A percentile compares a stretch with the other conserved stretches of the same genome.
Conservation (phyloP, 2,113 vertebrate species). For the Heteronetta atricapilla region DNA sequence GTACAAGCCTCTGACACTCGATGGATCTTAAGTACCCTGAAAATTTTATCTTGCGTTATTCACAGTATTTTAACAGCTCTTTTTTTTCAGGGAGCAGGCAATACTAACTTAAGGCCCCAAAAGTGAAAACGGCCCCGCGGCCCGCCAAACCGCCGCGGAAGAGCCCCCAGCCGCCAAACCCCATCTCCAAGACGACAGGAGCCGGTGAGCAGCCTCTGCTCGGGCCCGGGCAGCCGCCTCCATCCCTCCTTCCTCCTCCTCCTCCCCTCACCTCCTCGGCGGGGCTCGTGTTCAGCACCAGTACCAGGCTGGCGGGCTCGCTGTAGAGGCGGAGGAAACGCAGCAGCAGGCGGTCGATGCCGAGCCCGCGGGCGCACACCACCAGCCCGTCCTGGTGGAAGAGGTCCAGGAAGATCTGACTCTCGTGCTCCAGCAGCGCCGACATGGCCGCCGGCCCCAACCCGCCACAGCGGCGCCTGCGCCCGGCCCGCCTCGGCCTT, state of each 20-base stretch:
- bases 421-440: slow-evolving; percentile 87
- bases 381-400: slow-evolving; percentile 88
- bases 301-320: slow-evolving; percentile 87
- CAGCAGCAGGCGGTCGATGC: slow-evolving; percentile 89
- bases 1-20: neutral
- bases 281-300: slow-evolving; percentile 85
- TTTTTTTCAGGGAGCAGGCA: too few species aligned
- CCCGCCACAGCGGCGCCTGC: neutral
- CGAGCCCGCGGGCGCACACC: slow-evolving; percentile 89
- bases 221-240: too few species aligned
- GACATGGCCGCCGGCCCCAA: slow-evolving; percentile 67
- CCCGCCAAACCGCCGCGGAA: too few species aligned
- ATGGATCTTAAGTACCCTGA: neutral
- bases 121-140: too few species aligned
- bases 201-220: too few species aligned
- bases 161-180: too few species aligned
- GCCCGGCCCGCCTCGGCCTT: neutral
- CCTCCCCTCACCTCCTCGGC: slow-evolving; percentile 86
- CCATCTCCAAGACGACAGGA: too few species aligned
- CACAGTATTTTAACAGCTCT: neutral
- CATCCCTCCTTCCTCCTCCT: too few species aligned
- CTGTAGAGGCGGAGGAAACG: slow-evolving; percentile 92
- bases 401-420: slow-evolving; percentile 88
- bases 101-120: too few species aligned
- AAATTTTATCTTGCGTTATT: neutral